phyloP scores from a whole-genome alignment of 2,888 invertebrate species.

The Agonopterix subpropinquella region DNA sequence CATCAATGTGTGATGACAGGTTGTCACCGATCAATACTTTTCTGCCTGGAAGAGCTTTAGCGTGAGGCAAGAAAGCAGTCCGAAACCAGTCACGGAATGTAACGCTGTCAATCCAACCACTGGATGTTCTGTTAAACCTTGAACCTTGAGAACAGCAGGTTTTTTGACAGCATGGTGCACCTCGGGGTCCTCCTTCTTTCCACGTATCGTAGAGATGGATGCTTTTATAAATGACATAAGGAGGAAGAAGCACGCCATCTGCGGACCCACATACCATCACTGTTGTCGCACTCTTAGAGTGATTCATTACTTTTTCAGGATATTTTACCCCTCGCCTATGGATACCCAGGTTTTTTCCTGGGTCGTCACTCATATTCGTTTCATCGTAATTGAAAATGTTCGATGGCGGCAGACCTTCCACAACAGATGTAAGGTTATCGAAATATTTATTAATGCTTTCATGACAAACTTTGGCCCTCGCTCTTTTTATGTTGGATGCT shows the following conservation, averaged over 20 bases:
- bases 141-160: not conserved
- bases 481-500: slow-evolving; percentile 12
- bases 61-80: slow-evolving; percentile 5
- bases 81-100: slow-evolving; percentile 12
- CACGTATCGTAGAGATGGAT: slow-evolving; percentile 8
- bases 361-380: slow-evolving; percentile 34
- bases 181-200: slow-evolving; percentile 10
- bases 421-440: slow-evolving; percentile 14
- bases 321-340: slow-evolving; percentile 25
- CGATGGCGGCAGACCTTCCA: slow-evolving; percentile 14
- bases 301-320: slow-evolving; percentile 28
- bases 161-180: not conserved
- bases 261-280: slow-evolving; percentile 37
- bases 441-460: slow-evolving; percentile 14
- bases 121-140: slow-evolving; percentile 7
- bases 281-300: slow-evolving; percentile 22
- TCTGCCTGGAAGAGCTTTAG: slow-evolving; percentile 5
- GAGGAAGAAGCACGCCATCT: slow-evolving; percentile 29
- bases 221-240: slow-evolving; percentile 32
- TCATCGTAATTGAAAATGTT: slow-evolving; percentile 38
- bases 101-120: slow-evolving; percentile 9
- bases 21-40: slow-evolving; percentile 15
- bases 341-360: slow-evolving; percentile 25
- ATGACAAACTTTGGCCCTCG: slow-evolving; percentile 10
- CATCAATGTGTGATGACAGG: slow-evolving; percentile 14